These are phyloP conservation scores for Ctenomys sociabilis DNA, from an alignment of 2,113 vertebrate genomes.

Conservation along the genomic window DNA sequence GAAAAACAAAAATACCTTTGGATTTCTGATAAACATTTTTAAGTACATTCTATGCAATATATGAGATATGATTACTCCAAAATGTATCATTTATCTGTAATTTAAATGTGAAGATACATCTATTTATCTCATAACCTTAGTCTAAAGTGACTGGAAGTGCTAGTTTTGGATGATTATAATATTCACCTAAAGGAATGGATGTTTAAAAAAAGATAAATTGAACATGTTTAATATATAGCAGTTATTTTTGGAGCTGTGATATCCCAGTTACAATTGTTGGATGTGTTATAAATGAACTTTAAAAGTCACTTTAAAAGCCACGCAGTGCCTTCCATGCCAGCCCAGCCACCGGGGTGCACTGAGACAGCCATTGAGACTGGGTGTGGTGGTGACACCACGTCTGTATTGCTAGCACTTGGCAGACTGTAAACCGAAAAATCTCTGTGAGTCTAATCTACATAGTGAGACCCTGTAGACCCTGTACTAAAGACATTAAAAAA, in stretches of 20 bases:
- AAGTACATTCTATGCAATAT: not conserved
- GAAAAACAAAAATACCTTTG: not conserved
- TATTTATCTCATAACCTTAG: not conserved
- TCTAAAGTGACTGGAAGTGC: not conserved
- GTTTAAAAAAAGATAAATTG: not conserved
- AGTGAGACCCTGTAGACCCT: too few relatives aligned
- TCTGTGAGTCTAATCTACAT: too few relatives aligned
- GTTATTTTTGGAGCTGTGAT: not conserved
- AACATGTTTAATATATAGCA: not conserved
- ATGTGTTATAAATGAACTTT: not conserved
- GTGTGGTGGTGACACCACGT: too few relatives aligned
- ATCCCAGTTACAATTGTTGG: not conserved
- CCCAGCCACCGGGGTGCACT: too few relatives aligned
- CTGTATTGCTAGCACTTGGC: too few relatives aligned
- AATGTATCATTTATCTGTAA: constrained; percentile 7
- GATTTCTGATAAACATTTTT: not conserved
- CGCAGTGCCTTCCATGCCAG: too few relatives aligned
- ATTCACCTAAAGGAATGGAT: not conserved
- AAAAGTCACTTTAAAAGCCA: not conserved
- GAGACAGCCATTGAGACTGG: too few relatives aligned
- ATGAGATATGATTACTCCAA: not conserved
- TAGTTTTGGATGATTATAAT: not conserved
- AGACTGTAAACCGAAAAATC: too few relatives aligned
- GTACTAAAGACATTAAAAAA: not conserved
- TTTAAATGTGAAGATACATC: not conserved